Conservation (phyloP, 2,888 invertebrate genomes). For the Eilema depressum region DNA sequence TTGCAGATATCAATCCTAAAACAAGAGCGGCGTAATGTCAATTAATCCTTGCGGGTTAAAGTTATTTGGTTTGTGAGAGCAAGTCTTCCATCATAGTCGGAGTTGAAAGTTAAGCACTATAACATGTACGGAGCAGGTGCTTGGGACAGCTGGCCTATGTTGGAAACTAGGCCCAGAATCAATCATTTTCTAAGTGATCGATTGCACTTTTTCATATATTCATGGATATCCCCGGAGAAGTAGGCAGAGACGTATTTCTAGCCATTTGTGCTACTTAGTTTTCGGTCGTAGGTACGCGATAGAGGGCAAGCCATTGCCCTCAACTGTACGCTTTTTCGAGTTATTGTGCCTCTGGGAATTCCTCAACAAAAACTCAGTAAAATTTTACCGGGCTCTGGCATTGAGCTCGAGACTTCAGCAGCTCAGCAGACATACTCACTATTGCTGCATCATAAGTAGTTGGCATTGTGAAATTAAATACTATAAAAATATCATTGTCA, state of each 20-base stretch:
- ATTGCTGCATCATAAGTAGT: too few species aligned
- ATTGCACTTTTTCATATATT: background rate
- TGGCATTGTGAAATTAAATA: too few species aligned
- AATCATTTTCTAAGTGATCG: constrained; percentile 1
- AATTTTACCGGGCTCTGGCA: too few species aligned
- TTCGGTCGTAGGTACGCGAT: too few species aligned
- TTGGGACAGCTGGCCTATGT: background rate
- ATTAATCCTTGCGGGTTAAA: background rate
- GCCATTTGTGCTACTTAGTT: too few species aligned
- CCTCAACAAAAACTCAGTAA: too few species aligned
- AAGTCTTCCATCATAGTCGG: background rate
- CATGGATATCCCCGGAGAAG: background rate
- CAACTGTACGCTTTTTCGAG: too few species aligned
- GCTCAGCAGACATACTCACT: too few species aligned
- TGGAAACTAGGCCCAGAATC: background rate
- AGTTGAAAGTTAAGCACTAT: constrained; percentile 4
- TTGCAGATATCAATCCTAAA: background rate
- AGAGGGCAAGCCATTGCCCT: too few species aligned
- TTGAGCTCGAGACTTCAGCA: too few species aligned
- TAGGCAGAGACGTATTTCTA: background rate
- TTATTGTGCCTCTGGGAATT: too few species aligned
- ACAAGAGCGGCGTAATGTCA: background rate
- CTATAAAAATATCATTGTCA: too few species aligned
- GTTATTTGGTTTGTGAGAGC: background rate
- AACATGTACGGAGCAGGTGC: background rate